Evolutionary conservation across 1,140 invertebrate genomes (phyloP).

Genomic region (Macrosteles quadrilineatus): DNA sequence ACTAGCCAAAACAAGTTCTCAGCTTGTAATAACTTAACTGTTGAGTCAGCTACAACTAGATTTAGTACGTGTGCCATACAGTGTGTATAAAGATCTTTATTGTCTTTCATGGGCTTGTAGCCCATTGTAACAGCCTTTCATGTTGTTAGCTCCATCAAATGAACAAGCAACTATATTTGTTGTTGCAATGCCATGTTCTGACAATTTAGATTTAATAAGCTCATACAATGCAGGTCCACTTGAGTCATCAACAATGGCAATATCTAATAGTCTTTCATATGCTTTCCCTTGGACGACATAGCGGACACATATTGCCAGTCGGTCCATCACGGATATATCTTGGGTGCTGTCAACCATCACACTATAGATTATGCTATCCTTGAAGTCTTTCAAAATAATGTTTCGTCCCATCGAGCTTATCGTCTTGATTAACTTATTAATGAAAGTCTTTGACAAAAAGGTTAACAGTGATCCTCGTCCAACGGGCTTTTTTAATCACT

Average conservation of each 20-base stretch:
- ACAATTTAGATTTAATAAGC: constrained; percentile 18
- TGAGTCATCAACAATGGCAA: constrained; percentile 33
- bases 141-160: constrained; percentile 15
- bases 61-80: constrained; percentile 38
- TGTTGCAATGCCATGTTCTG: constrained; percentile 20
- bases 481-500: constrained; percentile 11
- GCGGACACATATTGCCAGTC: constrained; percentile 36
- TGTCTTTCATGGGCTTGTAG: constrained; percentile 30
- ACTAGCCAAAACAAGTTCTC: constrained; percentile 38
- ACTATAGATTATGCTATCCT: constrained; percentile 30
- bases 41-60: constrained; percentile 37
- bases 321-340: constrained; percentile 35
- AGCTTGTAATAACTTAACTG: constrained; percentile 30
- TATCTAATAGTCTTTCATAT: constrained; percentile 30
- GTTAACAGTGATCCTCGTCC: constrained; percentile 30
- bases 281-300: constrained; percentile 30
- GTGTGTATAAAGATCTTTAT: constrained; percentile 36
- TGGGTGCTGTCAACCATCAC: constrained; percentile 35
- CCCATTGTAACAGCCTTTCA: constrained; percentile 27
- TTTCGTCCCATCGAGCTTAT: constrained; percentile 28
- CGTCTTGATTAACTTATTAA: constrained; percentile 31
- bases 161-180: constrained; percentile 33
- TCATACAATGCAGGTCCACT: constrained; percentile 32
- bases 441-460: constrained; percentile 32
- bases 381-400: constrained; percentile 33